Evolutionary conservation across 2,888 invertebrate genomes (phyloP).

Genomic region (Ptychoptera contaminata): DNA sequence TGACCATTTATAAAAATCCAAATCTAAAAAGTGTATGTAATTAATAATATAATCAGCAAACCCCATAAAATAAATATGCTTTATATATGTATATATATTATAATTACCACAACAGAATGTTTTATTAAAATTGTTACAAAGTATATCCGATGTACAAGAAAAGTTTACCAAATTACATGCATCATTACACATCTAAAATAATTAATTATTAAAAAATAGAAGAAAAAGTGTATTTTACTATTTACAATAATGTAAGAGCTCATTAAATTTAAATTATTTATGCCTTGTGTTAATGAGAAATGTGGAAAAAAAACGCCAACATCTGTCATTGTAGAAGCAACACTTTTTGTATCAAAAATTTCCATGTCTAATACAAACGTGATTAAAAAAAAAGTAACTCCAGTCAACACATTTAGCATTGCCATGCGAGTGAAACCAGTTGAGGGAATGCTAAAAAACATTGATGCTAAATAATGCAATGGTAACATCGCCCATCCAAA

Average conservation of each 20-base stretch:
- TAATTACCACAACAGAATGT: too few species aligned
- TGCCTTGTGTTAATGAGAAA: slow-evolving; percentile 38
- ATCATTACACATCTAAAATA: neutral
- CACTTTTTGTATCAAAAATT: slow-evolving; percentile 10
- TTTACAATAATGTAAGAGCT: slow-evolving; percentile 10
- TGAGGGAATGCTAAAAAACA: slow-evolving; percentile 54
- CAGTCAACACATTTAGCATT: slow-evolving; percentile 55
- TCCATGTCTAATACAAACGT: too few species aligned
- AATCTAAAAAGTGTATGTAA: too few species aligned
- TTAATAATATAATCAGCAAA: too few species aligned
- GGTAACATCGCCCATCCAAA: slow-evolving; percentile 61
- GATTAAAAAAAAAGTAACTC: slow-evolving; percentile 31
- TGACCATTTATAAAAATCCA: slow-evolving; percentile 37
- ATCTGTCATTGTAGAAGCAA: slow-evolving; percentile 44
- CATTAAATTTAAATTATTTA: slow-evolving; percentile 26
- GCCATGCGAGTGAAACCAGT: slow-evolving; percentile 59
- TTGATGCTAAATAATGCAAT: slow-evolving; percentile 51
- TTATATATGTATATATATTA: too few species aligned
- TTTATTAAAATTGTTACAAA: too few species aligned
- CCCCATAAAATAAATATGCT: too few species aligned
- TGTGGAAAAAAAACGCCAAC: slow-evolving; percentile 57
- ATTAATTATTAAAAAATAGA: neutral
- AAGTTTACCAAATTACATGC: neutral
- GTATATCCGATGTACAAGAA: too few species aligned
- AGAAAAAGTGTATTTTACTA: neutral